Conservation (phyloP, 2,888 invertebrate species). For the Cataglyphis livida region DNA sequence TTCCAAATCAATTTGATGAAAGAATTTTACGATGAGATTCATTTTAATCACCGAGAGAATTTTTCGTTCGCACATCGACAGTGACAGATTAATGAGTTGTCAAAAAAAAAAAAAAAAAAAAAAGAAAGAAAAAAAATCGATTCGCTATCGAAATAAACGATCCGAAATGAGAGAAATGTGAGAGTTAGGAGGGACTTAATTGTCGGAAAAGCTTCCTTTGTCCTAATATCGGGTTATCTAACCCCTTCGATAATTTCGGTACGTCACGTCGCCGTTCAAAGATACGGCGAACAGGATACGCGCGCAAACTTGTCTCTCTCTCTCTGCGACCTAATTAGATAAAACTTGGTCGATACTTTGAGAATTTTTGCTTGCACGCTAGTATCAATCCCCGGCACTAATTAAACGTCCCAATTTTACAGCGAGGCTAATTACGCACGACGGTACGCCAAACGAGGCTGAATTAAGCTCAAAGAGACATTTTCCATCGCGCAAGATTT, state of each 20-base stretch:
- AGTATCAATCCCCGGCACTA: slow-evolving; percentile 52
- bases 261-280: slow-evolving; percentile 4
- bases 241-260: slow-evolving; percentile 34
- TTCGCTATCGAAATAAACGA: slow-evolving; percentile 17
- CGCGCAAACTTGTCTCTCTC: slow-evolving; percentile 18
- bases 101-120: background rate
- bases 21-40: background rate
- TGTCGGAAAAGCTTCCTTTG: slow-evolving; percentile 27
- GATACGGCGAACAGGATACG: background rate
- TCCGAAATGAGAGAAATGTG: background rate
- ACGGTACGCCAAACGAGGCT: slow-evolving; percentile 26
- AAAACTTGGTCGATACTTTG: slow-evolving; percentile 40
- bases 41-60: background rate
- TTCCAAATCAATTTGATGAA: background rate
- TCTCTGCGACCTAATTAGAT: slow-evolving; percentile 45
- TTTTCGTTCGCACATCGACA: background rate
- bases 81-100: background rate
- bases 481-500: slow-evolving; percentile 29
- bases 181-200: slow-evolving; percentile 9
- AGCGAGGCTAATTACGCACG: slow-evolving; percentile 41
- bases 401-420: slow-evolving; percentile 52
- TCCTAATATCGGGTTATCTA: background rate
- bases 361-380: slow-evolving; percentile 42
- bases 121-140: slow-evolving; percentile 3
- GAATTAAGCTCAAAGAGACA: slow-evolving; percentile 9